Base-by-base conservation (phyloP, 2,113 vertebrate genomes). In the Laticauda colubrina region DNA sequence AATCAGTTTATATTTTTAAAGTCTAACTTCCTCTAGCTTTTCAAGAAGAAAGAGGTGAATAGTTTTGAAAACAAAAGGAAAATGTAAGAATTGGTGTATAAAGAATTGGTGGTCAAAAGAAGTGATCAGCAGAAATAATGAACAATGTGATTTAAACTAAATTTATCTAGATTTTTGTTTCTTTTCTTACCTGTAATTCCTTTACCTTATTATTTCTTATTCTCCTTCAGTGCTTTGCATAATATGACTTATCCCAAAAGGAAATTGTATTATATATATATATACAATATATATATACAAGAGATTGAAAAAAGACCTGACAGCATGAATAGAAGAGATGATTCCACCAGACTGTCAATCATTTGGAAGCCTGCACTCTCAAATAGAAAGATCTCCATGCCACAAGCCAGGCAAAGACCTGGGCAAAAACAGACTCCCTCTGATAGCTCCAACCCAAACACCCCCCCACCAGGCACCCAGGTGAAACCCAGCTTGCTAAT, bases 1-100 rank as follows among this genome's bases (percentile, higher is more conserved):
- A 51, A 59, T 88, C 89, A 88, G 90, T 87, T 75, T 88, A 88
- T 59, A 54, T 90, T 51, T 88, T 34, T 11, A 88, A 88, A 43
- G 43, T 91, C 69, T 39, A 20, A 14, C 51, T 91, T 55, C 59
- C 20, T 56, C 20, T 88, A 43, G 75, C 43, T 81, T 18, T 39
- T 43, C 39, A 43, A 23, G 18, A 81, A 81, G 34, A 81, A 81
- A 81, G 34, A 43, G 34, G 7, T 43, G 75, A 81, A 21, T 43
- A 20, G 34, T 81, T 81, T 43, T 81, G 34, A 43, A 43, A 81
- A 81, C 75, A 81, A 81, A 81, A 81, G 15, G 75, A 21, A 81
- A 81, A 7, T 81, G 18, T 43, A 81, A 21, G 75, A 43, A 81
- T 20, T 39, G 34, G 18, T 43, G 75, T 43, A 43, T 43, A 21